Conservation (phyloP, 2,797 vertebrate species). For the Sphenopsis melanotis region DNA sequence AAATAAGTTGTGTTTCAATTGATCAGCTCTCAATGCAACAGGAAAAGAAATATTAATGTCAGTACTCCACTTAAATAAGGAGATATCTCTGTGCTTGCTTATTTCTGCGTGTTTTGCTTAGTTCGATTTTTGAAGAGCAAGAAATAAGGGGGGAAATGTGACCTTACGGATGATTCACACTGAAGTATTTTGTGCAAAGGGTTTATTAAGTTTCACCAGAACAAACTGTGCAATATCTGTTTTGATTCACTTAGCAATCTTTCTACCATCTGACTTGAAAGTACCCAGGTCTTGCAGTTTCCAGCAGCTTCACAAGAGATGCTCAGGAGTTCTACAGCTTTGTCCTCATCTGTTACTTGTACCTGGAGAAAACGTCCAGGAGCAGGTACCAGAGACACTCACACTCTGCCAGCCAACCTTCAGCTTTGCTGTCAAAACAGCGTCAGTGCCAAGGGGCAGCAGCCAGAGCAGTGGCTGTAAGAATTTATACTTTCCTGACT, state of each 20-base stretch:
- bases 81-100: not conserved
- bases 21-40: not conserved
- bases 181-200: not conserved
- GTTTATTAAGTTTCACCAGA: not conserved
- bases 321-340: not conserved
- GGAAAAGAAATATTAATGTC: not conserved
- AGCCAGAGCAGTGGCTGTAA: not conserved
- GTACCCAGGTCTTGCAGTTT: not conserved
- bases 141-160: accelerated
- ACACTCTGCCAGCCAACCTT: not conserved
- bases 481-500: not conserved
- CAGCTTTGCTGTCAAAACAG: not conserved
- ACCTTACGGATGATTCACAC: not conserved
- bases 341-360: not conserved
- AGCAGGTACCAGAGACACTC: not conserved
- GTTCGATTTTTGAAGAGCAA: not conserved
- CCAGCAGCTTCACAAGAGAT: not conserved
- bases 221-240: not conserved
- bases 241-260: not conserved
- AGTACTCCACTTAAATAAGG: not conserved
- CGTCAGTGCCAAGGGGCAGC: not conserved
- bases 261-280: not conserved
- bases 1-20: not conserved
- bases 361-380: accelerated
- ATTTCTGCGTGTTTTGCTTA: not conserved